Base-by-base conservation (phyloP, 2,888 invertebrate genomes). In the Eustalomyia histrio region DNA sequence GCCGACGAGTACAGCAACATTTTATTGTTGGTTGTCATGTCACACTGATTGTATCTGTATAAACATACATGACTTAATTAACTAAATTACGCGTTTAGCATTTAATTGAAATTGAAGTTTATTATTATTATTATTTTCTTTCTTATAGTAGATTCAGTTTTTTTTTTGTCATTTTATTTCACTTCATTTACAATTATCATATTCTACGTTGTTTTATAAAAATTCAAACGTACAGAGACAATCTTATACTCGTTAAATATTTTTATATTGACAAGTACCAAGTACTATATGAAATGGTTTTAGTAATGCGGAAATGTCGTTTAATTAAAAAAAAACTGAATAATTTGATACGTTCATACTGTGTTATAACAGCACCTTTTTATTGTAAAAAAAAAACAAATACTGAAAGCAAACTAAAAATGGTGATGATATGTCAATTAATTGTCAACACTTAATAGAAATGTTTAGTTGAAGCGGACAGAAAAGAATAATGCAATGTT, bases 11-110 rank as follows among this genome's bases (percentile, higher is more conserved):
- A 17, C 52, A 63, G 35, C 5, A 35, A 35, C 6, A 12, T 1
- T 14, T 24, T 57, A 50, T 64, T 64, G 29, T 64, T 68, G 52
- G 68, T 63, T 76, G 67, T 76, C 65, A 71, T 72, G 61, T 68
- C 72, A 57, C 67, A 72, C 55, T 72, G 85, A 87, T 88, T 86
- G 85, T 68, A 73, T 68, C 55, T 55, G 24, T 61, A 63, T 47
- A 43, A 61, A 47, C 55, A 47, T 24, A 87, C 85, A 87, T 87
- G 87, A 87, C 88, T 89, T 88, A 88, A 88, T 89, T 87, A 89
- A 89, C 89, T 88, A 88, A 88, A 88, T 88, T 89, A 89, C 88
- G 89, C 89, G 89, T 84, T 87, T 86, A 85, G 88, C 85, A 88
- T 87, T 87, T 86, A 86, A 83, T 75, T 75, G 68, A 63, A 69